Evolutionary conservation across 2,888 invertebrate species (phyloP).

Genomic region (Drosophila macrospina): DNA sequence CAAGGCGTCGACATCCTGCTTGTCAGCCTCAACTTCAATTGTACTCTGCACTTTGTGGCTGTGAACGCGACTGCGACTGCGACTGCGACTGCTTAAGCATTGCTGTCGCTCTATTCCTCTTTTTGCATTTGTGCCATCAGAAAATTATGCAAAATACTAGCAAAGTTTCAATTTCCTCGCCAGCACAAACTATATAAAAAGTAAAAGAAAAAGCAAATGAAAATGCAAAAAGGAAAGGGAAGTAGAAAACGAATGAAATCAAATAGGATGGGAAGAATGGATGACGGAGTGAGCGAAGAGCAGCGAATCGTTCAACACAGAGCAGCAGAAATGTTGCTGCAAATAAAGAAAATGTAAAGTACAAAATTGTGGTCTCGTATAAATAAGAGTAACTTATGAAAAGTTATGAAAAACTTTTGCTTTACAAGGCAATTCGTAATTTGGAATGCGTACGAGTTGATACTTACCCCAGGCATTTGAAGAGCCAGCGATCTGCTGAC

Average conservation of each 20-base stretch:
- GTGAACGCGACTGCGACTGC: slow-evolving; percentile 51
- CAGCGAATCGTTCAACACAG: slow-evolving; percentile 53
- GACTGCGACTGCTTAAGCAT: slow-evolving; percentile 43
- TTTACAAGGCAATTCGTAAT: slow-evolving; percentile 78
- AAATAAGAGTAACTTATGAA: slow-evolving; percentile 80
- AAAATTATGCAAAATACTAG: slow-evolving; percentile 81
- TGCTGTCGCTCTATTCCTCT: slow-evolving; percentile 23
- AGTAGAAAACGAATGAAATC: slow-evolving; percentile 22
- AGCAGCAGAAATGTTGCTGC: slow-evolving; percentile 63
- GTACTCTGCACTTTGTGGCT: slow-evolving; percentile 53
- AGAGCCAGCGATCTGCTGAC: slow-evolving; percentile 42
- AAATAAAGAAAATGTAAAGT: slow-evolving; percentile 78
- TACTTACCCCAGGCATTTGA: slow-evolving; percentile 33
- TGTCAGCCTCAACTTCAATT: slow-evolving; percentile 63
- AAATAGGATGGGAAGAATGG: slow-evolving; percentile 45
- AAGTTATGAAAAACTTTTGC: slow-evolving; percentile 78
- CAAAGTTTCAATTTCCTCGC: slow-evolving; percentile 78
- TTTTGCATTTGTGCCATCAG: slow-evolving; percentile 58
- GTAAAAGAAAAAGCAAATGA: slow-evolving; percentile 22
- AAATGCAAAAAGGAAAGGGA: slow-evolving; percentile 12
- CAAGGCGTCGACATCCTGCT: slow-evolving; percentile 76
- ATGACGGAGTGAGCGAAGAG: slow-evolving; percentile 46
- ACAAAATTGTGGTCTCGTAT: slow-evolving; percentile 79
- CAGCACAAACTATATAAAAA: slow-evolving; percentile 30
- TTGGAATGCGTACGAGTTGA: slow-evolving; percentile 59